phyloP scores from a whole-genome alignment of 1,140 invertebrate genomes.

The Mamestra configurata region DNA sequence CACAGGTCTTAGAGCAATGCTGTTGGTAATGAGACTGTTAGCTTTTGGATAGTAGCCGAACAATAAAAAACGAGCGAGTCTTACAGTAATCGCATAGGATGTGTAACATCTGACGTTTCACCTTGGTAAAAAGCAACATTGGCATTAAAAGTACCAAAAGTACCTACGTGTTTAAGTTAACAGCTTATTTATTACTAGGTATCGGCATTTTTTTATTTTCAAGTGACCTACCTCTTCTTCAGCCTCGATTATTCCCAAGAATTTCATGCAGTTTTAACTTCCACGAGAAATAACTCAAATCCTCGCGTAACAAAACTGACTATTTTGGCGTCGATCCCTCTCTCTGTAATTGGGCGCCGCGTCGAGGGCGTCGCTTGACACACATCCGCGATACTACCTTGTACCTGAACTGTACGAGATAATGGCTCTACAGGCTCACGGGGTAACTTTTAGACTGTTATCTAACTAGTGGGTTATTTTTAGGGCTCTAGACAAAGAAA shows the following conservation, averaged over 20 bases:
- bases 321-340: not conserved
- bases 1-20: not conserved
- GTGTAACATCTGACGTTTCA: too few relatives aligned
- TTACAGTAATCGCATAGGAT: too few relatives aligned
- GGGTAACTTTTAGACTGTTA: constrained; percentile 5
- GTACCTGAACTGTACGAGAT: constrained; percentile 35
- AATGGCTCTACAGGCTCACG: constrained; percentile 21
- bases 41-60: not conserved
- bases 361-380: constrained; percentile 65
- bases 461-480: not conserved
- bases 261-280: too few relatives aligned
- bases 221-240: too few relatives aligned
- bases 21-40: not conserved
- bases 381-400: constrained; percentile 54
- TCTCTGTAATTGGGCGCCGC: constrained; percentile 58
- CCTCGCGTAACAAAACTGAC: not conserved
- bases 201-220: too few relatives aligned
- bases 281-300: constrained; percentile 1
- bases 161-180: too few relatives aligned
- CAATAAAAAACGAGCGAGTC: too few relatives aligned
- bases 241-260: too few relatives aligned
- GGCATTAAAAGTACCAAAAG: too few relatives aligned
- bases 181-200: too few relatives aligned
- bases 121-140: too few relatives aligned
- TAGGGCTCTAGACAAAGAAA: not conserved